These are phyloP conservation scores for Andrena flavipes DNA, from an alignment of 2,888 invertebrate species.

Conservation along the genomic window DNA sequence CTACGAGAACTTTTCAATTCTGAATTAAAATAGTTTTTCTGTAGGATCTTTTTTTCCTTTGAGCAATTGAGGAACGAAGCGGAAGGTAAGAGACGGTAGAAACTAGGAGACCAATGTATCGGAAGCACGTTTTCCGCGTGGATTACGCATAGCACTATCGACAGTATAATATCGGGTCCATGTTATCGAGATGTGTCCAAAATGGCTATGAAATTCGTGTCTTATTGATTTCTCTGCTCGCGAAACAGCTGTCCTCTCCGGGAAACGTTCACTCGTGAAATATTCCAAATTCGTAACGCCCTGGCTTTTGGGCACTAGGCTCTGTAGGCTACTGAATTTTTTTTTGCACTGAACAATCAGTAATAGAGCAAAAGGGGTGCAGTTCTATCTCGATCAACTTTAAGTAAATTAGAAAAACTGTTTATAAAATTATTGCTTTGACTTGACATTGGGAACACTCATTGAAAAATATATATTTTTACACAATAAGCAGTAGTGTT, in stretches of 20 bases:
- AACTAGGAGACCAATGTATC: constrained; percentile 2
- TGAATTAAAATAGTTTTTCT: neutral
- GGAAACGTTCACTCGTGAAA: constrained; percentile 9
- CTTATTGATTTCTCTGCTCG: constrained; percentile 34
- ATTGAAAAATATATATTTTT: no score
- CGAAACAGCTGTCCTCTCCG: neutral
- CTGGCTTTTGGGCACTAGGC: neutral
- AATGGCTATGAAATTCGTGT: constrained; percentile 23
- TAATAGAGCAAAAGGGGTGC: no score
- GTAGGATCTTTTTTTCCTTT: neutral
- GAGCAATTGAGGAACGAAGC: neutral
- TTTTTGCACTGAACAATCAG: no score
- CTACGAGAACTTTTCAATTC: no score
- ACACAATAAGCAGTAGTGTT: no score
- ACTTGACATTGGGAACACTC: no score
- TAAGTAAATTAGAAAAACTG: no score
- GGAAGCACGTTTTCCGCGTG: constrained; percentile 2
- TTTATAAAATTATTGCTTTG: no score
- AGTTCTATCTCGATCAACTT: no score
- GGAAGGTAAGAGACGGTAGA: neutral
- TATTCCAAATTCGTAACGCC: neutral
- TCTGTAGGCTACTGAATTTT: no score
- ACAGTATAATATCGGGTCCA: neutral
- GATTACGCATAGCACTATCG: constrained; percentile 10
- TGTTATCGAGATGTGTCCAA: constrained; percentile 7